phyloP scores from a whole-genome alignment of 2,797 vertebrate species.

The Coendou prehensilis region DNA sequence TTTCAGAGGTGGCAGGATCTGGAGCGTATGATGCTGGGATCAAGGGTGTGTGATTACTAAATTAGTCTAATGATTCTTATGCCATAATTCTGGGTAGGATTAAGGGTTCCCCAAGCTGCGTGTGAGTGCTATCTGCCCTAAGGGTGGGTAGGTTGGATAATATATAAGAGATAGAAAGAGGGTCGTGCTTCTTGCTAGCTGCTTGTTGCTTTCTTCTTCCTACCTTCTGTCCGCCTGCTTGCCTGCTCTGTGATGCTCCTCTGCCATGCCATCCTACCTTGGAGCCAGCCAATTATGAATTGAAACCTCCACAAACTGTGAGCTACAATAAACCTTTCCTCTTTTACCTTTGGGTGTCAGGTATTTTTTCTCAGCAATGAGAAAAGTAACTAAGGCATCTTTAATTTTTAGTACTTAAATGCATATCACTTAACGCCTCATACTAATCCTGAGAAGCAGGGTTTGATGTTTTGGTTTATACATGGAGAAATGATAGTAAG shows the following conservation, averaged over 20 bases:
- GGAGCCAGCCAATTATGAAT: background rate
- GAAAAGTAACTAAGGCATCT: background rate
- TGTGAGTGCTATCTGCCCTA: background rate
- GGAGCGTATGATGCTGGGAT: background rate
- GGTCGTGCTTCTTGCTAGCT: background rate
- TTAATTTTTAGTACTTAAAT: background rate
- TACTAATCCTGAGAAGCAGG: background rate
- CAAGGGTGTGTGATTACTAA: background rate
- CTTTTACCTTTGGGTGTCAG: background rate
- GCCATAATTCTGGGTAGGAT: background rate
- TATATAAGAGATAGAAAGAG: background rate
- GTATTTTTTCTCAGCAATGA: background rate
- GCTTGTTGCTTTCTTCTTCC: background rate
- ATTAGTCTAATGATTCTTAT: background rate
- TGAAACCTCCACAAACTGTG: too few species aligned
- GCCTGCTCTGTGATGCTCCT: background rate
- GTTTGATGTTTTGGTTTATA: constrained; percentile 46
- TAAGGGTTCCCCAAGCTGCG: background rate
- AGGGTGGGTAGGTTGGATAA: background rate
- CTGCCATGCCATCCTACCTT: background rate
- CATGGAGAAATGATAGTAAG: constrained; percentile 27
- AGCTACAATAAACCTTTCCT: background rate
- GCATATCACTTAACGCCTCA: constrained; percentile 1
- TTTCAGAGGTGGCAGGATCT: too few species aligned
- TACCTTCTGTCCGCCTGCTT: too few species aligned